Evolutionary conservation across 2,113 vertebrate species (phyloP), one percentile per base, ranked within the genome.

Genomic region (Vimba vimba): DNA sequence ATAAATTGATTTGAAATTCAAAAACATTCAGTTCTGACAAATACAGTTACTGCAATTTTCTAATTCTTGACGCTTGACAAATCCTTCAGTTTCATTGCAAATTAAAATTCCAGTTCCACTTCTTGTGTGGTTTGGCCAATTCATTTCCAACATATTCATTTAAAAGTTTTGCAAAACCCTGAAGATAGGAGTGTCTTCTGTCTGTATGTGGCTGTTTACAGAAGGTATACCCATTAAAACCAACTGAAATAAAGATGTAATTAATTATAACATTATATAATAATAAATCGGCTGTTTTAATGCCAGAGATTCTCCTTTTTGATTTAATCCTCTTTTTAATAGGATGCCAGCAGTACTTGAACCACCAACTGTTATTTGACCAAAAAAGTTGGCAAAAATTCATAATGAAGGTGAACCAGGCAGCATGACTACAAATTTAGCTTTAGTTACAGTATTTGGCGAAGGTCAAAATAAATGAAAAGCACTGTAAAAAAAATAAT

Each of bases 401-500:
- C n/a, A 75, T 75, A 27, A 50, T 17, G 73, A 75, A 50, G 23
- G 43, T 75, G 43, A 75, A 75, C 12, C 43, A 47, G 39, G n/a
- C 23, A 74, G 71, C n/a, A 47, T 23, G 3, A 75, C 23, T 43
- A 17, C 73, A 75, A 75, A 47, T 50, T 47, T 27, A 25, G n/a
- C 73, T 75, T 50, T 75, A 50, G 13, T 47, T 27, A 27, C 73
- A 50, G 73, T 27, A 15, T 27, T 75, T 8, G 43, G 73, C 2
- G 13, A 75, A 50, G 43, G 43, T 75, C 71, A 27, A 75, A 75
- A 75, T 75, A 50, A 75, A 75, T 75, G 23, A 75, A 43, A 27
- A 75, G 23, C 11, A 13, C 13, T 50, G 73, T 75, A 43, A 50
- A 75, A 75, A 75, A 75, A 75, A 17, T 25, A 74, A 74, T 4